Percentiles rank a stretch among this genome's conserved stretches.
Evolutionary conservation across 2,113 vertebrate species (phyloP).

Genomic region (Hylia prasina): DNA sequence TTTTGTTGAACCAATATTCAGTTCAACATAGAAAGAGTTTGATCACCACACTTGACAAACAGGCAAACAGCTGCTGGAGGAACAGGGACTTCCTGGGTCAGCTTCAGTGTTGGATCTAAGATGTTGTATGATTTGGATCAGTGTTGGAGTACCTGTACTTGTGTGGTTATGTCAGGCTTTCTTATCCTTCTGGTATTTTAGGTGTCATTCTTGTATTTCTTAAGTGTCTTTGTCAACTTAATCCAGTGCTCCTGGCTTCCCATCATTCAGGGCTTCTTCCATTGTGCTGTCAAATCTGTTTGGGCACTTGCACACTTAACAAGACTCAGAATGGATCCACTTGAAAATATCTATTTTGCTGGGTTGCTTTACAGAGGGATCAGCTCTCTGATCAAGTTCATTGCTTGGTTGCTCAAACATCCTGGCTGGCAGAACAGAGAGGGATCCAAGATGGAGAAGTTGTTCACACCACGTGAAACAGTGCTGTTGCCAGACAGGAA

Average conservation of each 20-base stretch:
- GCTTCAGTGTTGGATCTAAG: neutral
- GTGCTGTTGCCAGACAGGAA: neutral
- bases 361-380: neutral
- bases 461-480: neutral
- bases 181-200: neutral
- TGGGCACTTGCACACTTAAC: neutral
- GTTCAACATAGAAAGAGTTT: neutral
- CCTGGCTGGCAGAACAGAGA: neutral
- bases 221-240: neutral
- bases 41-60: neutral
- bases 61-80: neutral
- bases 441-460: neutral
- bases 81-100: accelerated
- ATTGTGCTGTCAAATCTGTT: neutral
- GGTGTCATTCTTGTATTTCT: neutral
- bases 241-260: neutral
- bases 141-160: neutral
- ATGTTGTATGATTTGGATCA: neutral
- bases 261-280: neutral
- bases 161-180: neutral
- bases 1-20: neutral
- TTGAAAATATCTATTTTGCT: neutral
- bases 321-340: neutral
- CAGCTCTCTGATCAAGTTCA: neutral
- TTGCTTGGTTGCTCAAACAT: neutral